Base-by-base conservation (phyloP, 2,888 invertebrate genomes). In the Anarsia innoxiella region DNA sequence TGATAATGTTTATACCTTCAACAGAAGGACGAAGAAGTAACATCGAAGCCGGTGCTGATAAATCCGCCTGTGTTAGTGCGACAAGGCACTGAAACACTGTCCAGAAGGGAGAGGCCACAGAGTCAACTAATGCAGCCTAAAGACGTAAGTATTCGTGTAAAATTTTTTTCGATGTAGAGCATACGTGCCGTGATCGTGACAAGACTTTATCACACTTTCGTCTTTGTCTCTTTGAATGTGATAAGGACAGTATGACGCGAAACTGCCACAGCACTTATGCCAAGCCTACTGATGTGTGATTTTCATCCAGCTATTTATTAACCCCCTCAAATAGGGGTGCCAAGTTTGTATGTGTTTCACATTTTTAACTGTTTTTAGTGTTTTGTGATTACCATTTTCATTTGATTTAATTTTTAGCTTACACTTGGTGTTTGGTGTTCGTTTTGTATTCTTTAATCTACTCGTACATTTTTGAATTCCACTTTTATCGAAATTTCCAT, bases 61-160 rank as follows among this genome's bases (percentile, higher is more conserved):
- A 37, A 35, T 8, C 31, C 36, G 0, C 83, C 83, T 0, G 54
- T 64, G 15, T 58, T 84, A 1, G 74, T 83, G 1, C 59, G 84
- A 4, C 84, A 84, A 45, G 83, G 80, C 12, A 84, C 84, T 0
- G 83, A 84, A 38, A 84, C 84, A 0, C 41, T 84, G 8, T 8
- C n/a, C n/a, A 63, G 82, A 0, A 53, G 80, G 2, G 80, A 82
- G 1, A 56, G 82, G 14, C 83, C 83, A 0, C 70, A 61, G 3
- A 78, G 79, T 29, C 82, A 82, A 13, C 53, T 82, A 16, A 67
- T 78, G 8, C 68, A 68, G 8, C 79, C 77, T 1, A 71, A 58
- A 62, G 80, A 80, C 44, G 80, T 82, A 46, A 66, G 76, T 64
- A 3, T 19, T 19, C n/a, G n/a, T n/a, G n/a, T n/a, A n/a, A n/a